Base-by-base conservation (phyloP, 2,888 invertebrate species). In the Pycnomerus fuliginosus region DNA sequence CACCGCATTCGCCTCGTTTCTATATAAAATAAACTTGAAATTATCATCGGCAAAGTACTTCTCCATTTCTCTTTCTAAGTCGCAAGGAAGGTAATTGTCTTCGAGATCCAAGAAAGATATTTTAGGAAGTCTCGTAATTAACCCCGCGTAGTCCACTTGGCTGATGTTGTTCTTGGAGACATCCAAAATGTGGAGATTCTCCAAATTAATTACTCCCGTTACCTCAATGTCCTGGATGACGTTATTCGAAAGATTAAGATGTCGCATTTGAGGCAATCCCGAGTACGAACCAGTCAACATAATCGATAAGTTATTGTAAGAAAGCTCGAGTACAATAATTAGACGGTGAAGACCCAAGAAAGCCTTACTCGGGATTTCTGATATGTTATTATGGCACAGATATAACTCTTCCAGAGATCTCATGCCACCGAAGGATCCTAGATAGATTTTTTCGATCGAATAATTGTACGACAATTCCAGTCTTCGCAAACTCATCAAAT, bases 151-250 rank as follows among this genome's bases (percentile, higher is more conserved):
- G 45, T 72, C 69, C 2, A 72, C 44, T 48, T 68, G 61, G 1
- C 50, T 51, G 4, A 72, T 45, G 5, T 60, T 55, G 43, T 71
- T 72, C 35, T 54, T 46, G 0, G 70, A 68, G 2, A 72, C 40
- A 48, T 72, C 72, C 16, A 72, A 44, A 15, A 64, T 61, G 40
- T 70, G 65, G 4, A 72, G 45, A 47, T 60, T 68, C 23, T 61
- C 60, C 16, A 72, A 37, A 2, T 61, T 56, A 30, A 68, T 60
- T 3, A 70, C 61, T 11, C 70, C 70, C 5, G 62, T 67, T 3
- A 64, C 57, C 31, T 58, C 49, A 2, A 67, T 49, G 2, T 47
- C 45, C 3, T 48, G 37, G 1, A 72, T 65, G 3, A 23, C 17
- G 37, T 71, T 71, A 31, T 61, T 53, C 0, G 70, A 69, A 11